phyloP scores from a whole-genome alignment of 2,113 vertebrate genomes.

The Panthera leo region DNA sequence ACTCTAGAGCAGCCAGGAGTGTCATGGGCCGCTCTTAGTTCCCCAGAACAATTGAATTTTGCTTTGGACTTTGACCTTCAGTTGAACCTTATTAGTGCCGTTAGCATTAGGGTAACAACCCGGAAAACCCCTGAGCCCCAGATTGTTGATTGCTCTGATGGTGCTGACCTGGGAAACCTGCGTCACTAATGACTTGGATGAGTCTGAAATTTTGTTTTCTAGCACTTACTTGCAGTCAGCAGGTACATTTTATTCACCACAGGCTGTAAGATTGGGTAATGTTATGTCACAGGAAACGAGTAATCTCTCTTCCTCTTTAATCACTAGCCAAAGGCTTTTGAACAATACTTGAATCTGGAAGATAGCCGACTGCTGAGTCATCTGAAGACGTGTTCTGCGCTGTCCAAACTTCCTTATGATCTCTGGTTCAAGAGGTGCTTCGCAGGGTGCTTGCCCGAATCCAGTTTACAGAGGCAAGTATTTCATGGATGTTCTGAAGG shows the following conservation, averaged over 20 bases:
- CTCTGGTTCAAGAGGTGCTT: conserved; percentile 98
- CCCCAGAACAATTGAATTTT: background rate
- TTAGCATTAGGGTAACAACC: background rate
- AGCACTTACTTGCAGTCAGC: background rate
- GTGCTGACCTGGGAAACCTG: background rate
- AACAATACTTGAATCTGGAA: conserved; percentile 96
- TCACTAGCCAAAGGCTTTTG: conserved; percentile 93
- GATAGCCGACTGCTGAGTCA: conserved; percentile 92
- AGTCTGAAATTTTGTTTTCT: background rate
- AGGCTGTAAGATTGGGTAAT: background rate
- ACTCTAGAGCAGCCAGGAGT: background rate
- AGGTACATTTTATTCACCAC: background rate
- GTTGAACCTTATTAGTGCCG: background rate
- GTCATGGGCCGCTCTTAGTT: background rate
- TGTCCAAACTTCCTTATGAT: conserved; percentile 90
- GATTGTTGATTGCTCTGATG: background rate
- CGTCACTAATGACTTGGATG: background rate
- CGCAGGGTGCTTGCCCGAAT: conserved; percentile 95
- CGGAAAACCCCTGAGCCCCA: background rate
- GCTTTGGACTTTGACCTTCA: background rate
- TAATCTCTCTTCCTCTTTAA: conserved; percentile 48
- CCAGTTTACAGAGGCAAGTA: conserved; percentile 95
- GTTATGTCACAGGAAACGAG: background rate
- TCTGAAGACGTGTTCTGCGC: conserved; percentile 87
- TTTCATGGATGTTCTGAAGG: background rate